Conservation (phyloP, 2,888 invertebrate species). For the Halictus quadricinctus region DNA sequence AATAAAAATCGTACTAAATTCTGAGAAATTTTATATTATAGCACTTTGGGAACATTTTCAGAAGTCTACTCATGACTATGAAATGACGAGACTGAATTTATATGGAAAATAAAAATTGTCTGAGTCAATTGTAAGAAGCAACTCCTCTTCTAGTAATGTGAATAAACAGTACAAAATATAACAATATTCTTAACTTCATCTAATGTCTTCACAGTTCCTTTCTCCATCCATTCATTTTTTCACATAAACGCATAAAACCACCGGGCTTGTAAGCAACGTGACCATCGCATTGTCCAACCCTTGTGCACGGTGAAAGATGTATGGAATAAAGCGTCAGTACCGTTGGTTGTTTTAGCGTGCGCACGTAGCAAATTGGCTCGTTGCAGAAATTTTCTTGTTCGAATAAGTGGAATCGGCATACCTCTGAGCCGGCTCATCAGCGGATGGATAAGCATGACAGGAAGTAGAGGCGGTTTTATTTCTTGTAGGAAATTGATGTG, state of each 20-base stretch:
- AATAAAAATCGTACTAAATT: no score
- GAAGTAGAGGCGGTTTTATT: background rate
- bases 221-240: background rate
- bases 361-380: conserved; percentile 10
- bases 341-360: background rate
- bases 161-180: no score
- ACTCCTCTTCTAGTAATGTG: no score
- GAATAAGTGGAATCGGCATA: conserved; percentile 2
- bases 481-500: conserved; percentile 4
- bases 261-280: background rate
- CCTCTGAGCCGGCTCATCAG: background rate
- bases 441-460: background rate
- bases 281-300: background rate
- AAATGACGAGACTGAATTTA: no score
- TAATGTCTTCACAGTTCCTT: no score
- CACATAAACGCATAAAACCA: background rate
- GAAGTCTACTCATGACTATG: no score
- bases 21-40: no score
- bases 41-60: no score
- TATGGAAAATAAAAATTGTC: no score
- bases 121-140: no score
- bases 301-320: background rate
- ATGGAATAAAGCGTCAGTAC: background rate
- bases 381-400: background rate
- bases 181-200: no score